Conservation (phyloP, 2,113 vertebrate genomes). For the Verasper variegatus region DNA sequence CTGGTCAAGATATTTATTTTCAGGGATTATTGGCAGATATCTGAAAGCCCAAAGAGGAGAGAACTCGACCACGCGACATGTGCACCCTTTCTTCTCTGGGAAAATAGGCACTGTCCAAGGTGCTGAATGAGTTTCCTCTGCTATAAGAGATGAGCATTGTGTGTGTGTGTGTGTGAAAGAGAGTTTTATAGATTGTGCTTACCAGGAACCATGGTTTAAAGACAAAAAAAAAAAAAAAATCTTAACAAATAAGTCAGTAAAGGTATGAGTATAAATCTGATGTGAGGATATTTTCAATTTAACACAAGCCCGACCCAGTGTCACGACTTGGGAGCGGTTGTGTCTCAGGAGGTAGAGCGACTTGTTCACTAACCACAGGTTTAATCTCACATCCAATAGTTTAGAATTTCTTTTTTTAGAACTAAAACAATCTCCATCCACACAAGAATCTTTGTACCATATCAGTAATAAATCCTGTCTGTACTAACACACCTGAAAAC, state of each 20-base stretch:
- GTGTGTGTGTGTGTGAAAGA: not conserved
- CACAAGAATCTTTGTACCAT: too few relatives aligned
- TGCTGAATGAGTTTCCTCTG: constrained; percentile 50
- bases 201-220: not conserved
- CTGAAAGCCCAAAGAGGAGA: not conserved
- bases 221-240: not conserved
- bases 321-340: too few relatives aligned
- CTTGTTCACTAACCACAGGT: too few relatives aligned
- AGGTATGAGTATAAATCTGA: too few relatives aligned
- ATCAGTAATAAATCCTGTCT: too few relatives aligned
- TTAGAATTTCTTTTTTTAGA: too few relatives aligned
- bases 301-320: too few relatives aligned
- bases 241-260: not conserved
- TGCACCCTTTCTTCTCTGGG: not conserved
- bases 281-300: too few relatives aligned
- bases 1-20: too few relatives aligned
- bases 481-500: not conserved
- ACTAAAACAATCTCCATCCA: too few relatives aligned
- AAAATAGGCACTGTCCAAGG: constrained; percentile 58
- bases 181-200: not conserved
- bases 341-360: too few relatives aligned
- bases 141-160: not conserved
- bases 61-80: not conserved
- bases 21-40: not conserved
- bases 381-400: too few relatives aligned